A percentile compares a stretch with the other conserved stretches of the same genome.
These are phyloP conservation scores for Drosophila buzzatii DNA, from an alignment of 2,888 invertebrate species.

Conservation along the genomic window DNA sequence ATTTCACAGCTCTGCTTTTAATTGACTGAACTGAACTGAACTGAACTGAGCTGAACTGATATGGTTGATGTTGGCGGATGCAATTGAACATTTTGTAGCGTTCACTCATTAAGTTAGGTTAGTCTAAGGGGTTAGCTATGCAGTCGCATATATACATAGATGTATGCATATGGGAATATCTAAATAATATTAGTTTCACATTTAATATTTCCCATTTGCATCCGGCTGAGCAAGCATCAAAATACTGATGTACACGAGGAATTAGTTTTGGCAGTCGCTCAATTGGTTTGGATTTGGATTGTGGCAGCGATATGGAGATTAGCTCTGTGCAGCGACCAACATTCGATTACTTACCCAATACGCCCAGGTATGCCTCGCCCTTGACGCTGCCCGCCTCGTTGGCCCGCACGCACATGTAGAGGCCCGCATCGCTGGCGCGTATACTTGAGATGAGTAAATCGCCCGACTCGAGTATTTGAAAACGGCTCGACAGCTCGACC, in stretches of 20 bases:
- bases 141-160: background rate
- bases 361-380: slow-evolving; percentile 92
- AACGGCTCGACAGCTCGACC: slow-evolving; percentile 90
- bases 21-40: background rate
- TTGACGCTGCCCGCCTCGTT: slow-evolving; percentile 95
- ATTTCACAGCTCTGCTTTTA: background rate
- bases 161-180: background rate
- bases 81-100: background rate
- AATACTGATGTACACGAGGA: background rate
- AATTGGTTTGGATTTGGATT: background rate
- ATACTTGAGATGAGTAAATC: slow-evolving; percentile 95
- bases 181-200: background rate
- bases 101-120: background rate
- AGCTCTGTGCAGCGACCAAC: background rate
- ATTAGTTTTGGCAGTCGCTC: background rate
- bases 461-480: slow-evolving; percentile 94
- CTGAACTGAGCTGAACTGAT: background rate
- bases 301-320: background rate
- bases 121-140: background rate
- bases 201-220: background rate
- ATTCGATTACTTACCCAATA: slow-evolving; percentile 89
- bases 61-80: background rate
- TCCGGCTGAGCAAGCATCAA: background rate
- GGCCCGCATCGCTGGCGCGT: slow-evolving; percentile 93
- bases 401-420: slow-evolving; percentile 94